Percentiles rank a stretch among this genome's conserved stretches.
Evolutionary conservation across 2,797 vertebrate genomes (phyloP).

Genomic region (Salarias fasciatus): DNA sequence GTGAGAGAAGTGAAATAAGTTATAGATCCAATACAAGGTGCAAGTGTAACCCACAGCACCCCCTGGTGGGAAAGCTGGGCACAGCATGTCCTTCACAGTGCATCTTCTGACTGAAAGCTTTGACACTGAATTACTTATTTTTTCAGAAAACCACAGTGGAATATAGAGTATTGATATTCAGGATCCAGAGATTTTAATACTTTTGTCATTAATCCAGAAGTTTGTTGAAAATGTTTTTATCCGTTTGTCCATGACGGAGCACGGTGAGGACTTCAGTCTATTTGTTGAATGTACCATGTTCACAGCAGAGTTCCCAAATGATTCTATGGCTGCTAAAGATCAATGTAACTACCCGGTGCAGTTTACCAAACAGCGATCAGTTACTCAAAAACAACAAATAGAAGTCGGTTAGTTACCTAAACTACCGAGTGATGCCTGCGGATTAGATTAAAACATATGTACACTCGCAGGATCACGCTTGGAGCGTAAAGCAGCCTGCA

Average conservation of each 20-base stretch:
- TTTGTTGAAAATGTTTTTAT: too few species aligned
- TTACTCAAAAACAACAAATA: not conserved
- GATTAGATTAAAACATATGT: conserved; percentile 17
- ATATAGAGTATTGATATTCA: too few species aligned
- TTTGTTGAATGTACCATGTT: conserved; percentile 38
- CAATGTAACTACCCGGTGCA: conserved; percentile 17
- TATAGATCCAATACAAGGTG: conserved; percentile 42
- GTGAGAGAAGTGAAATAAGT: conserved; percentile 60
- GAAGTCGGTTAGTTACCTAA: conserved; percentile 8
- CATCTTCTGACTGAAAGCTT: conserved; percentile 15
- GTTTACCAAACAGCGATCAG: conserved; percentile 5
- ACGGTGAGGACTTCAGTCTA: conserved; percentile 40
- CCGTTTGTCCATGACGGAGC: conserved; percentile 11
- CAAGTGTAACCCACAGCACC: conserved; percentile 48
- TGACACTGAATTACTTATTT: too few species aligned
- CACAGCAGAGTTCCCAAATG: conserved; percentile 29
- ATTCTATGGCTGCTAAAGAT: conserved; percentile 22
- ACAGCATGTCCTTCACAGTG: conserved; percentile 4
- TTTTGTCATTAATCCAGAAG: too few species aligned
- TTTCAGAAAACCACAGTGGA: too few species aligned
- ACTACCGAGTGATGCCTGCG: conserved; percentile 4
- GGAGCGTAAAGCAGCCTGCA: conserved; percentile 13
- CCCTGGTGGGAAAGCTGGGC: conserved; percentile 29
- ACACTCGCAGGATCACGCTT: conserved; percentile 26
- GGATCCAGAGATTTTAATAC: too few species aligned